Base-by-base conservation (phyloP, 2,113 vertebrate genomes). In the Mixornis gularis region DNA sequence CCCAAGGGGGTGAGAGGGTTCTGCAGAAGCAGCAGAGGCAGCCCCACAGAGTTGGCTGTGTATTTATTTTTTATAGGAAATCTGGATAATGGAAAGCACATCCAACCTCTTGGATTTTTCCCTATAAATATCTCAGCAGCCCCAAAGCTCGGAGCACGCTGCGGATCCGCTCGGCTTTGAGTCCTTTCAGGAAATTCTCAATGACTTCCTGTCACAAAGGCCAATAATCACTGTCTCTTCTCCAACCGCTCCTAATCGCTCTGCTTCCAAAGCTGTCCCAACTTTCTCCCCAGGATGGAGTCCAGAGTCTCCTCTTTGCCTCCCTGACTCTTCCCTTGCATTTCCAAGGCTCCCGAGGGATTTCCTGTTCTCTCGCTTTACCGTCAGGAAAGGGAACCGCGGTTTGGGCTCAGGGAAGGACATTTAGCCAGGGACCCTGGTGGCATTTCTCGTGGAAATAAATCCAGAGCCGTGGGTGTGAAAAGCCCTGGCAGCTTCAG, bases 121-220 rank as follows among this genome's bases (percentile, higher is more conserved):
- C 87, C 93, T 83, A 90, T 90, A 96, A 97, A 96, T 95, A 95
- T 79, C 84, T 92, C 90, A 96, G 63, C 78, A 63, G 26, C 74
- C 95, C 94, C 92, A 92, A 86, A 85, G 30, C 87, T 58, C 71
- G 1, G 36, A 81, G 92, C 72, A 87, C 68, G 27, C 49, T 21
- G 89, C 69, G 77, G 82, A 90, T 27, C 30, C 48, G 62, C 62
- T 46, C 18, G 32, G 72, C 90, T 79, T 86, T 69, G 25, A 34
- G n/a, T 93, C 65, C 78, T 55, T 81, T 69, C 92, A 95, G 85
- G 64, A 96, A 96, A 95, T 80, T 93, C 72, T 85, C 82, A 32
- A 44, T 53, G 84, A 92, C 87, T 94, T 89, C 66, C 58, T 84
- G 90, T 79, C 90, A 93, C 40, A 76, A 76, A 87, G 80, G 15